Evolutionary conservation across 2,113 vertebrate genomes (phyloP).

Genomic region (Apus apus): DNA sequence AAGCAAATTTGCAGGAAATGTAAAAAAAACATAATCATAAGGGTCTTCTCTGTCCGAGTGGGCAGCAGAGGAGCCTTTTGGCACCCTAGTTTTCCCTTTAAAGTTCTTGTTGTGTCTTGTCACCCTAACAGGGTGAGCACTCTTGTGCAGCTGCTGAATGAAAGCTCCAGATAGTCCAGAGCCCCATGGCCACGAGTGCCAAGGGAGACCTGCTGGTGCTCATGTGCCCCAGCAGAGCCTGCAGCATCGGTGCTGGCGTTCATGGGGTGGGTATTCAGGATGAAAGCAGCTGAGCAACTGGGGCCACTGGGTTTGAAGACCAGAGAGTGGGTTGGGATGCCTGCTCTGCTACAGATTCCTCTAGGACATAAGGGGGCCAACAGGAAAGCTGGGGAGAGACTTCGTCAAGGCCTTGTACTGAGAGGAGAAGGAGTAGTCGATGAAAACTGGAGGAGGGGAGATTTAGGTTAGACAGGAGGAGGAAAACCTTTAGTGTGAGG

Average conservation of each 20-base stretch:
- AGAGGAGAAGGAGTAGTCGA: too few species aligned
- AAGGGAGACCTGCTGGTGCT: background rate
- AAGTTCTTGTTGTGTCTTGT: background rate
- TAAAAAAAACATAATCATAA: background rate
- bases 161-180: background rate
- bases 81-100: background rate
- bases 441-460: too few species aligned
- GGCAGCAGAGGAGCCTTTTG: background rate
- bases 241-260: background rate
- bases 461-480: too few species aligned
- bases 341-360: background rate
- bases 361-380: too few species aligned
- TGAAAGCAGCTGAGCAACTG: background rate
- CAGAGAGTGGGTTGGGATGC: background rate
- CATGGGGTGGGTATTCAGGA: too few species aligned
- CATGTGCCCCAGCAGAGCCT: too few species aligned
- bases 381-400: too few species aligned
- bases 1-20: background rate
- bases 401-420: too few species aligned
- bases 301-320: background rate
- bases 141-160: background rate
- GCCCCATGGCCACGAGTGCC: accelerated
- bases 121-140: accelerated
- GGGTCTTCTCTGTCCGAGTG: background rate
- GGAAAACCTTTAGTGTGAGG: too few species aligned